Base-by-base conservation (phyloP, 1,140 invertebrate genomes). In the Orchestia grillus region DNA sequence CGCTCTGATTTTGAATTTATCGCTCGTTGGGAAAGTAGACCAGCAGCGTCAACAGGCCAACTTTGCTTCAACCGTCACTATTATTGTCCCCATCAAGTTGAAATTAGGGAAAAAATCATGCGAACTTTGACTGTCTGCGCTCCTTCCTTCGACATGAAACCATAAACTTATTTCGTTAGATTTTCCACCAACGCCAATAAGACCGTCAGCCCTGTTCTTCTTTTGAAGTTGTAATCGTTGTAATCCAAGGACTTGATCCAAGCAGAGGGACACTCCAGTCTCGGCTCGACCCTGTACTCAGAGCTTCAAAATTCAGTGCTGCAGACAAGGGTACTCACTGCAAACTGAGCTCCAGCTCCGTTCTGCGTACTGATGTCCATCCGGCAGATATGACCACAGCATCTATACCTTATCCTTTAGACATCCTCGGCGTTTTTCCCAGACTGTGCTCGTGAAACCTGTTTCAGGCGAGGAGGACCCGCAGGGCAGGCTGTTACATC, bases 391-490 rank as follows among this genome's bases (percentile, higher is more conserved):
- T 77, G 62, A 77, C 3, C 62, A 77, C 3, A 36, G 62, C 62
- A 23, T n/a, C n/a, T 36, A 36, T 36, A 77, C 11, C 62, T 77
- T 77, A 77, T 77, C 96, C 87, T 15, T 41, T 43, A 28, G 41
- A 91, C 44, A 91, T 91, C 88, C 88, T 91, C 42, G 23, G 41
- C 88, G 88, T 91, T 4, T 91, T 91, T 91, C 88, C 88, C 88
- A 19, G 42, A 41, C 15, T 91, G 19, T 91, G 88, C 88, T 44
- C 42, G 88, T 43, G 8, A 41, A 77, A 77, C 62, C 62, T 77
- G 62, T 77, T 77, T 77, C 15, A 23, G 62, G 15, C 28, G 36
- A 6, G 47, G 19, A 8, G 62, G 62, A 36, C 11, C 28, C 3
- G 62, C 15, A 77, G 88, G 41, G 88, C 15, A 41, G 6, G 19